Evolutionary conservation across 2,113 vertebrate species (phyloP), one percentile per base, ranked within the genome.

Genomic region (Periophthalmus modestus): DNA sequence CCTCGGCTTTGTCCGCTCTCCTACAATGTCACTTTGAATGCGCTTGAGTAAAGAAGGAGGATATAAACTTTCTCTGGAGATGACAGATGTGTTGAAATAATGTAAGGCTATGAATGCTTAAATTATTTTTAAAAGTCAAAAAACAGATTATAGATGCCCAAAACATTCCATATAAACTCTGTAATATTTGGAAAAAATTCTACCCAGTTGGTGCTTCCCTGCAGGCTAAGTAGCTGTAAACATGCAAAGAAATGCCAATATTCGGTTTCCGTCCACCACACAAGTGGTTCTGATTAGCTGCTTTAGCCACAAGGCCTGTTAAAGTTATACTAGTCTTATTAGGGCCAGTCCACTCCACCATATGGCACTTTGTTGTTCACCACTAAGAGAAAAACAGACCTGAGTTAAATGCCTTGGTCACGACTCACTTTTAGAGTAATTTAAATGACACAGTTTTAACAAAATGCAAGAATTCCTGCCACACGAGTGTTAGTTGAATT

Each of bases 1-100:
- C 88, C 83, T 78, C 70, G 43, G 66, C 83, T 90, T 92, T 90
- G 89, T 92, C 68, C 66, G 3, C 77, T 82, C 79, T 86, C 85
- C 84, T 81, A 90, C 89, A 91, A 87, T 91, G 78, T 80, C 75
- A 2, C 15, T 36, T 36, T 77, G 82, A 87, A 88, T 89, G 81
- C 63, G 68, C 48, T 71, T 79, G 81, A 85, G 81, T 82, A 88
- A 89, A 89, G 88, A 86, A 28, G n/a, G 66, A 6, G 71, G 15
- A 1, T 74, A 28, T 59, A 24, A 77, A 70, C 82, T 82, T 72
- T 69, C 61, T 85, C 13, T 2, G 16, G 72, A 75, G 69, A 66
- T 72, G 71, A 73, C 5, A 18, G 82, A 79, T 81, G 69, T 63
- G 68, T 61, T 46, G 33, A 66, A 70, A 43, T 73, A 74, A 77